These are phyloP conservation scores for Brachionus koreanus DNA, from an alignment of 1,140 invertebrate genomes.

Conservation along the genomic window DNA sequence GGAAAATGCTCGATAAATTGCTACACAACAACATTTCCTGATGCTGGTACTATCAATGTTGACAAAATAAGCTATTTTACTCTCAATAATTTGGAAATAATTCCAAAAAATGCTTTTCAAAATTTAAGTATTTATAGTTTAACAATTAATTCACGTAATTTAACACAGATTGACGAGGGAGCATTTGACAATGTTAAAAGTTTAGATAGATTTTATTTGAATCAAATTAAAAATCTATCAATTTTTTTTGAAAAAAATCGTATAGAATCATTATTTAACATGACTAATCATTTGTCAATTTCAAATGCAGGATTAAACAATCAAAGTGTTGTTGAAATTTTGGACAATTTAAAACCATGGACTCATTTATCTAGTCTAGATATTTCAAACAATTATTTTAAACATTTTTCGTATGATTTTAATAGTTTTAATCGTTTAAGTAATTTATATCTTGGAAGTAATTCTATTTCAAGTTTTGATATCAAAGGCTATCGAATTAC, in stretches of 20 bases:
- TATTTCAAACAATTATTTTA: neutral
- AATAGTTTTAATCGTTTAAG: neutral
- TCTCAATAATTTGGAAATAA: neutral
- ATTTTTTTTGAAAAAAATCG: no score
- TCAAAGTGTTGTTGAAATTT: neutral
- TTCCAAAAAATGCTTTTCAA: neutral
- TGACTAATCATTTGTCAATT: neutral
- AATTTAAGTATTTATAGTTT: neutral
- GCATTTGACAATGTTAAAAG: neutral
- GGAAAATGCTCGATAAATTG: neutral
- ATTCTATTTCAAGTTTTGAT: neutral
- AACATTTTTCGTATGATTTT: slow-evolving; percentile 3
- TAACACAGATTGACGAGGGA: neutral
- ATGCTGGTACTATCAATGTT: neutral
- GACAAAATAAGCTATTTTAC: neutral
- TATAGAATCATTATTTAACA: neutral
- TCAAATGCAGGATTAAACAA: neutral
- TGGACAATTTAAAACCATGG: neutral
- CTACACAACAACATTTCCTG: neutral
- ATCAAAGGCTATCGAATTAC: neutral
- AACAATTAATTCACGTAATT: neutral
- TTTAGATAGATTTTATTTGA: neutral
- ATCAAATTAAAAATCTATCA: neutral
- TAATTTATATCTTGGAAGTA: neutral
- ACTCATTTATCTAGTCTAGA: neutral